Conservation (phyloP, 2,888 invertebrate species). For the Sipha maydis region DNA sequence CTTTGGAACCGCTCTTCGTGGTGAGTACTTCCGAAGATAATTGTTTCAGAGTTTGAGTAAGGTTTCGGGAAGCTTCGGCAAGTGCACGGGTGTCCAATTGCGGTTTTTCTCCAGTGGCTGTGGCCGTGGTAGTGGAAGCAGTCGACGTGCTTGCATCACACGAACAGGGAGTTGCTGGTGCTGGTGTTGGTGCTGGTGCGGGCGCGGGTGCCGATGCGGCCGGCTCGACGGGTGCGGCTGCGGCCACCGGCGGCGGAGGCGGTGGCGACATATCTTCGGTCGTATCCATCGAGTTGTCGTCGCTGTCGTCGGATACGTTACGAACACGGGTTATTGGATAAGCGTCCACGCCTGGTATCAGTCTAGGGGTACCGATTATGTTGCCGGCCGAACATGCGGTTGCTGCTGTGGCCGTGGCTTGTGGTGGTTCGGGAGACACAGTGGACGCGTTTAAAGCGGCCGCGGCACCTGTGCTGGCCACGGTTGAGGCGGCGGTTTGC, state of each 20-base stretch:
- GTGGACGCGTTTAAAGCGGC: constrained; percentile 50
- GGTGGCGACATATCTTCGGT: constrained; percentile 43
- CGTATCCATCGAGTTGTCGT: constrained; percentile 55
- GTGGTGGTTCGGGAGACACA: constrained; percentile 57
- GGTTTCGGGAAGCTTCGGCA: constrained; percentile 89
- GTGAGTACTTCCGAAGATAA: constrained; percentile 89
- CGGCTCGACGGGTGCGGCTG: constrained; percentile 56
- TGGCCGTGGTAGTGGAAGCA: constrained; percentile 55
- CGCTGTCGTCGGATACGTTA: constrained; percentile 71
- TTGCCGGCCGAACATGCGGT: constrained; percentile 49
- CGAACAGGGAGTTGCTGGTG: constrained; percentile 40
- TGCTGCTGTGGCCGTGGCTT: constrained; percentile 62
- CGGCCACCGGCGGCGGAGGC: constrained; percentile 65
- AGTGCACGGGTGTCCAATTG: constrained; percentile 78
- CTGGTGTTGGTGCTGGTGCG: constrained; percentile 30
- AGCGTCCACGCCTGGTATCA: constrained; percentile 75
- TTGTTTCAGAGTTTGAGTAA: constrained; percentile 90
- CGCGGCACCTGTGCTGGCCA: constrained; percentile 54
- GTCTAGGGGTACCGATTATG: constrained; percentile 59
- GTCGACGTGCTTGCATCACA: constrained; percentile 59
- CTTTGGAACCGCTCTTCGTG: constrained; percentile 66
- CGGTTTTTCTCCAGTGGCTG: constrained; percentile 67
- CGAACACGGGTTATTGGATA: constrained; percentile 92
- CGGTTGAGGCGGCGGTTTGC: constrained; percentile 50
- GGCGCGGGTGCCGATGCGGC: constrained; percentile 41